Conservation (phyloP, 2,113 vertebrate genomes). For the Cephalopterus ornatus region DNA sequence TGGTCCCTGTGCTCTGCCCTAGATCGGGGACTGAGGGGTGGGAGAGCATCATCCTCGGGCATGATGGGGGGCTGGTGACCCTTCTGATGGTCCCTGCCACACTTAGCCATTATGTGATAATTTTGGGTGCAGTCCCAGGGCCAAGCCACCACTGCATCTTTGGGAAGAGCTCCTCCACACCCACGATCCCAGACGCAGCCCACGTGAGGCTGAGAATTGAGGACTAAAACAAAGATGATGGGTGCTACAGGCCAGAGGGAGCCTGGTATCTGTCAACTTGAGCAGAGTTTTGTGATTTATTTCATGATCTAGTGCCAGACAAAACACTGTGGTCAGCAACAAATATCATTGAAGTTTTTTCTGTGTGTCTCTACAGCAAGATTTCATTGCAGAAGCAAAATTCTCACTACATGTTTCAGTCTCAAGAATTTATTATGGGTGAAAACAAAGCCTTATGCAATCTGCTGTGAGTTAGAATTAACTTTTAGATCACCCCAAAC, state of each 20-base stretch:
- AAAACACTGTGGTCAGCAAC: background rate
- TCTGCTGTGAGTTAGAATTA: background rate
- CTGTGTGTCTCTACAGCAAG: background rate
- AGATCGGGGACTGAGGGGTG: fast-evolving
- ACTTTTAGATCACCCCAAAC: background rate
- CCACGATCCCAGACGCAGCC: fast-evolving
- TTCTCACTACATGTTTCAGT: background rate
- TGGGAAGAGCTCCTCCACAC: fast-evolving
- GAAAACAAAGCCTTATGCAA: background rate
- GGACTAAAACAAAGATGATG: fast-evolving
- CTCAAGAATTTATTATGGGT: background rate
- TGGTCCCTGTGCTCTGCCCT: background rate
- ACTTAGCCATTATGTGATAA: fast-evolving
- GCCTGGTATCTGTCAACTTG: fast-evolving
- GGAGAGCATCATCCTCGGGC: fast-evolving
- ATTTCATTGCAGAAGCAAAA: background rate
- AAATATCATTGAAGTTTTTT: background rate
- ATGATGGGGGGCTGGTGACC: fast-evolving
- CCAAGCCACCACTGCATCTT: fast-evolving
- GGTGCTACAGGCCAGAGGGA: background rate
- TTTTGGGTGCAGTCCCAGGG: background rate
- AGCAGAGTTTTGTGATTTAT: background rate
- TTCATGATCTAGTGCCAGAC: background rate
- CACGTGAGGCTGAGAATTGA: fast-evolving
- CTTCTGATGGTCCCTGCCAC: background rate